A percentile compares a stretch with the other conserved stretches of the same genome.
Conservation (phyloP, 2,888 invertebrate species). For the Sphaerophoria rueppellii region DNA sequence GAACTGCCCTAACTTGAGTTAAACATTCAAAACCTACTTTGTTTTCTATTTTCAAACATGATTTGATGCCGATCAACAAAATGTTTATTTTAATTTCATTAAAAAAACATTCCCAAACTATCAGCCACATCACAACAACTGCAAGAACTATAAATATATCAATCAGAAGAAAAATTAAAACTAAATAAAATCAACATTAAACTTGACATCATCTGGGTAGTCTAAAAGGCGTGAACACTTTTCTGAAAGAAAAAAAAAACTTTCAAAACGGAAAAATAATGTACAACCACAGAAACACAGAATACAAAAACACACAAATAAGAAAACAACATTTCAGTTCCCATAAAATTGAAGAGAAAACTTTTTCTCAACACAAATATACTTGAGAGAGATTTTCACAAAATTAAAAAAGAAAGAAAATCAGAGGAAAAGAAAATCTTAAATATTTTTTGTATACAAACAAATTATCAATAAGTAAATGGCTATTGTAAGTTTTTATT, state of each 20-base stretch:
- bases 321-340: background rate
- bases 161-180: constrained; percentile 16
- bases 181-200: constrained; percentile 46
- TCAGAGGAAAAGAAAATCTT: background rate
- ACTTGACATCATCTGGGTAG: constrained; percentile 56
- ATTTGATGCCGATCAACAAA: background rate
- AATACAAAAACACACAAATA: constrained; percentile 7
- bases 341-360: constrained; percentile 26
- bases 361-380: constrained; percentile 23
- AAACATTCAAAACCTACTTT: background rate
- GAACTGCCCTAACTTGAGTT: too few relatives aligned
- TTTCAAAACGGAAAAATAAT: constrained; percentile 2
- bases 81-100: background rate
- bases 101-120: background rate
- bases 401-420: background rate
- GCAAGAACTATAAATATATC: background rate
- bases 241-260: background rate
- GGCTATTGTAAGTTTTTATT: background rate
- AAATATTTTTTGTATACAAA: background rate
- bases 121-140: background rate
- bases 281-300: constrained; percentile 2
- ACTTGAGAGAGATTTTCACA: constrained; percentile 8
- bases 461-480: constrained; percentile 26
- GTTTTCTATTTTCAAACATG: background rate
- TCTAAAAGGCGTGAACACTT: constrained; percentile 17